Evolutionary conservation across 1,140 invertebrate species (phyloP).

Genomic region (Drosophila orosa): DNA sequence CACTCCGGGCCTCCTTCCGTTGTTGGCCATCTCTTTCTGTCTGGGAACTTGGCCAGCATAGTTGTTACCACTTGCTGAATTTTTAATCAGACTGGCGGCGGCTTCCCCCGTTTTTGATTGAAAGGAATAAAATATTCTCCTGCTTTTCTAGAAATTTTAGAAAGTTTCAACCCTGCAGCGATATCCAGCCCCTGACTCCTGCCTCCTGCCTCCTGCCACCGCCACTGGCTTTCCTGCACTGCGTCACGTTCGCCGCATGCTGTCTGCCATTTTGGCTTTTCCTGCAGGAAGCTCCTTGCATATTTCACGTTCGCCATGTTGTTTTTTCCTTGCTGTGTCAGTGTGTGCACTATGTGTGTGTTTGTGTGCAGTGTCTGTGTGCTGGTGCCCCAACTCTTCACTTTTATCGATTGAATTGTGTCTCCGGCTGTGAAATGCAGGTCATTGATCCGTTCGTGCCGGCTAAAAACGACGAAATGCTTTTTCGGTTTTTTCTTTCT

Average conservation of each 20-base stretch:
- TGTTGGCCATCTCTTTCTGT: slow-evolving; percentile 11
- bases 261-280: slow-evolving; percentile 79
- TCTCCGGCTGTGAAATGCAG: slow-evolving; percentile 81
- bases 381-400: slow-evolving; percentile 78
- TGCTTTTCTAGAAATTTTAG: slow-evolving; percentile 38
- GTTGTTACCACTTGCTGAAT: slow-evolving; percentile 24
- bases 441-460: slow-evolving; percentile 80
- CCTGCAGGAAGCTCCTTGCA: slow-evolving; percentile 77
- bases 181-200: neutral
- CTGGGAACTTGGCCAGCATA: slow-evolving; percentile 39
- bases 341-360: slow-evolving; percentile 39
- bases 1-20: neutral
- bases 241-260: slow-evolving; percentile 68
- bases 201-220: neutral
- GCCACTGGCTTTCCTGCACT: slow-evolving; percentile 34
- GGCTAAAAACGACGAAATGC: slow-evolving; percentile 58
- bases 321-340: slow-evolving; percentile 46
- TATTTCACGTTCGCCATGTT: slow-evolving; percentile 75
- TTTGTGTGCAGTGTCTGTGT: slow-evolving; percentile 57
- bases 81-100: slow-evolving; percentile 39
- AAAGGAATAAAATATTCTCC: slow-evolving; percentile 39
- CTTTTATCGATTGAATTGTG: slow-evolving; percentile 83
- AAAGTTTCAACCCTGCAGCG: slow-evolving; percentile 52
- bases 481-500: slow-evolving; percentile 42
- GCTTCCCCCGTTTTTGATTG: slow-evolving; percentile 32